Evolutionary conservation across 30 jellyfish, hydroid and myxozoan genomes (phyloP).

Genomic region (Calvadosia cruxmelitensis): DNA sequence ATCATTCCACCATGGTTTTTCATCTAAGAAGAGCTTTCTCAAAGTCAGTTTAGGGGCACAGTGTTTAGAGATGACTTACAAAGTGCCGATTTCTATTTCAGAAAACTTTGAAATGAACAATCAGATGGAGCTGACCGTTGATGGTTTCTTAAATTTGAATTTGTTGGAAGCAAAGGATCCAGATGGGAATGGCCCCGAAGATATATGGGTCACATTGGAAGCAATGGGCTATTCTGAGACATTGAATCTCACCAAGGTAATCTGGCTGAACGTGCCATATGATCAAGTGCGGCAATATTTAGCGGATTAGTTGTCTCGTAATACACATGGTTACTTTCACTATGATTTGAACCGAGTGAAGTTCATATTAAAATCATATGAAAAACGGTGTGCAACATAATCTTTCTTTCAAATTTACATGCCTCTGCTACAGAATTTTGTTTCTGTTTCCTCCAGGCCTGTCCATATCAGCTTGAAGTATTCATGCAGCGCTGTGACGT

Average conservation of each 20-base stretch:
- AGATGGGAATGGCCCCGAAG: slow-evolving; percentile 85
- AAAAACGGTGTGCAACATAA: too few species aligned
- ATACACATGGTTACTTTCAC: too few species aligned
- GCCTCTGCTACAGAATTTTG: too few species aligned
- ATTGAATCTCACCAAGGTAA: slow-evolving; percentile 64
- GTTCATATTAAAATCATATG: too few species aligned
- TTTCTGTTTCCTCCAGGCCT: slow-evolving; percentile 46
- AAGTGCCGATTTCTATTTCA: slow-evolving; percentile 6
- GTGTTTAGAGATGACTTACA: too few species aligned
- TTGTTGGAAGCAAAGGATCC: slow-evolving; percentile 95
- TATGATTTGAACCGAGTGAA: too few species aligned
- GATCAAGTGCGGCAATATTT: not conserved
- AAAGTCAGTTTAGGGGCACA: not conserved
- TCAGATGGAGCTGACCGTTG: slow-evolving; percentile 67
- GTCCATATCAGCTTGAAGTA: slow-evolving; percentile 72
- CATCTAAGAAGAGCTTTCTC: too few species aligned
- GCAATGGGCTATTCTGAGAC: slow-evolving; percentile 86
- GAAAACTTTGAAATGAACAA: slow-evolving; percentile 83
- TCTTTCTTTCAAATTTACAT: too few species aligned
- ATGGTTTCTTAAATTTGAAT: slow-evolving; percentile 67
- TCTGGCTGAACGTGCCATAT: not conserved
- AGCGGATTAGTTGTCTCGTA: not conserved
- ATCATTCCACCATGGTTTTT: not conserved
- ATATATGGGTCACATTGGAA: slow-evolving; percentile 85
- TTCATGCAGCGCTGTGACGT: slow-evolving; percentile 55